Base-by-base conservation (phyloP, 2,888 invertebrate genomes). In the Leptogaster cylindrica region DNA sequence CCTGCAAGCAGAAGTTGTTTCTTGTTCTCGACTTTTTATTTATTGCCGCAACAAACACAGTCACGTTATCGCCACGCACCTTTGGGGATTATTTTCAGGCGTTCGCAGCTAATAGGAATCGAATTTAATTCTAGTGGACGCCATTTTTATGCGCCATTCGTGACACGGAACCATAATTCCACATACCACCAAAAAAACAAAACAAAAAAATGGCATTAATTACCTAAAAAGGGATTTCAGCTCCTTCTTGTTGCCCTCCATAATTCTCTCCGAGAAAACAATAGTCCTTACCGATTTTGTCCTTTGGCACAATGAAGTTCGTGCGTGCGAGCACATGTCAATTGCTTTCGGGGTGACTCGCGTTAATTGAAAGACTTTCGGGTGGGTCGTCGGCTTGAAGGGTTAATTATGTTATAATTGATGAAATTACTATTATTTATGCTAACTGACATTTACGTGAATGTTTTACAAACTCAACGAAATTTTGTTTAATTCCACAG, bases 321-420 rank as follows among this genome's bases (percentile, higher is more conserved):
- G 36, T 23, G 20, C 55, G 36, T 44, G 44, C 33, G 16, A 10
- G n/a, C 51, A 27, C 27, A 44, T 28, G n/a, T 27, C 44, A 61
- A 16, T 27, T 10, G 44, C 12, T 7, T n/a, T 7, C 16, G 28
- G 16, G 44, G 28, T 44, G 61, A 61, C 44, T 61, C 44, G 44
- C 61, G 61, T 61, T 61, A 61, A 61, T 61, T 61, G 61, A 61
- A 61, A 61, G 61, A n/a, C 61, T 28, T 18, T 44, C 27, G 44
- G 61, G 41, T 41, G 61, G 61, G 61, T 10, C 44, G n/a, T 28
- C 27, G 44, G 8, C 33, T 31, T 66, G 44, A 70, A 68, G 68
- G 68, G 70, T 70, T 70, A 70, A 70, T 70, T 70, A 70, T 70
- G 65, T 68, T 68, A 68, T 68, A 70, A 70, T 70, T 68, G 68